Conservation (phyloP, 2,888 invertebrate species). For the Drosophila formosana region DNA sequence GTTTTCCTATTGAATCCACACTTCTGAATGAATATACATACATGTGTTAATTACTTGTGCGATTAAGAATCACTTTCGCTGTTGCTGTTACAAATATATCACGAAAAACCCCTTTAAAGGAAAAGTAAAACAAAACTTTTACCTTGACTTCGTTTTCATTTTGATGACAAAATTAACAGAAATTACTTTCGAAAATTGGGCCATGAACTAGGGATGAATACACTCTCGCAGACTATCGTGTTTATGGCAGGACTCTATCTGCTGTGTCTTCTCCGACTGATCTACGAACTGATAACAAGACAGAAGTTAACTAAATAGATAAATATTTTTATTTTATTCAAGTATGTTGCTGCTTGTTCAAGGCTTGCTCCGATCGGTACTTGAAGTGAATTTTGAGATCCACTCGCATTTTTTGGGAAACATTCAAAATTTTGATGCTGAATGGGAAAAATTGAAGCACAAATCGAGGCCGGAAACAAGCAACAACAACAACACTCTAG, state of each 20-base stretch:
- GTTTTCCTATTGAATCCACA: no score
- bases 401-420: constrained; percentile 25
- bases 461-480: background rate
- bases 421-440: constrained; percentile 43
- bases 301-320: no score
- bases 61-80: no score
- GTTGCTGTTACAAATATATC: no score
- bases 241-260: constrained; percentile 21
- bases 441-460: constrained; percentile 28
- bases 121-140: background rate
- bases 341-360: background rate
- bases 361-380: background rate
- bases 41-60: no score
- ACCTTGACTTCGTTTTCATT: constrained; percentile 3
- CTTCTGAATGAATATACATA: no score
- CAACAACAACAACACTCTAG: background rate
- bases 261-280: constrained; percentile 14
- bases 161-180: background rate
- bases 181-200: background rate
- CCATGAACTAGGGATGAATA: constrained; percentile 5
- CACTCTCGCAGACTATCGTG: background rate
- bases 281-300: constrained; percentile 11
- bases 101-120: no score
- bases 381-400: background rate
- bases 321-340: no score